Evolutionary conservation across 2,113 vertebrate species (phyloP).

Genomic region (Phylloscopus trochilus): DNA sequence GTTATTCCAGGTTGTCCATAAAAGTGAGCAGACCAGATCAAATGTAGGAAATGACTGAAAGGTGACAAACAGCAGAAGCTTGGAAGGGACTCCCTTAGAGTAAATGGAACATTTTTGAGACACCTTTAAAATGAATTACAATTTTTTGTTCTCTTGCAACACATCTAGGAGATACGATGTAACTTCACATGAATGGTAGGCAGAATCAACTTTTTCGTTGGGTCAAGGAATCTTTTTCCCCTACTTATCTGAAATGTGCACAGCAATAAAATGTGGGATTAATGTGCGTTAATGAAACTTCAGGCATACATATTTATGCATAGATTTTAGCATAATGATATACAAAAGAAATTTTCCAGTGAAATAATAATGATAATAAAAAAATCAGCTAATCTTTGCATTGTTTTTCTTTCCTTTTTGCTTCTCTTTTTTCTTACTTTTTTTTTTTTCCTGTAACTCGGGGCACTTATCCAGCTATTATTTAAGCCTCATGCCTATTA

Average conservation of each 20-base stretch:
- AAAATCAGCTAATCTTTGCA: not conserved
- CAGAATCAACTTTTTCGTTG: conserved; percentile 24
- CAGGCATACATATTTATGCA: conserved; percentile 46
- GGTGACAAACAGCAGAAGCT: not conserved
- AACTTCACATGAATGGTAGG: conserved; percentile 7
- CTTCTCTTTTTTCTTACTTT: not conserved
- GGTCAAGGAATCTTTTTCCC: conserved; percentile 22
- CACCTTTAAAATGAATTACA: not conserved
- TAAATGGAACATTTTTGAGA: not conserved
- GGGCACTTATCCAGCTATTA: conserved; percentile 13
- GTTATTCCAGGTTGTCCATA: not conserved
- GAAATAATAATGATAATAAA: not conserved
- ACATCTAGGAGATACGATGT: not conserved
- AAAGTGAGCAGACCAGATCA: not conserved
- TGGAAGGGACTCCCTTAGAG: not conserved
- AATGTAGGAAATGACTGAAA: not conserved
- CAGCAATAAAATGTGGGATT: conserved; percentile 46
- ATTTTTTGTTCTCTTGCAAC: not conserved
- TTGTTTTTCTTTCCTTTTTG: conserved; percentile 4
- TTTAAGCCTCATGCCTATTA: conserved; percentile 32
- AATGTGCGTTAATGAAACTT: conserved; percentile 42
- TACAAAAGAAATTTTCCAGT: not conserved
- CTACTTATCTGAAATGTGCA: conserved; percentile 10
- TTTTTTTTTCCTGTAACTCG: not conserved
- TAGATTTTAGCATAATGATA: conserved; percentile 17